A percentile compares a stretch with the other conserved stretches of the same genome.
Conservation (phyloP, 1,140 invertebrate genomes). For the Papilio helenus region DNA sequence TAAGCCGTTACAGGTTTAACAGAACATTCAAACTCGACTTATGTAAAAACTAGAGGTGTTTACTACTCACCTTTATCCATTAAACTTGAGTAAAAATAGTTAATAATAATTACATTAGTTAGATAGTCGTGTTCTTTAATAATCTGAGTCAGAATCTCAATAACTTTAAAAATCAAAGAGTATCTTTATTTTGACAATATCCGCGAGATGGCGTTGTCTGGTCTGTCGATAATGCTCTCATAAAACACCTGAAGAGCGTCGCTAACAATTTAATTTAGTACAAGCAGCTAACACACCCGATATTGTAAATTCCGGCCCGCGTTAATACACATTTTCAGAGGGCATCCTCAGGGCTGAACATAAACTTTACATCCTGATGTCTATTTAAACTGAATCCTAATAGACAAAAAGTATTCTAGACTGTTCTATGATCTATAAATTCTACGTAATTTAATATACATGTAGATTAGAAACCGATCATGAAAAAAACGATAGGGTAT, state of each 20-base stretch:
- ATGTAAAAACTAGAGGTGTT: too few relatives aligned
- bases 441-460: too few relatives aligned
- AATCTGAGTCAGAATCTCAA: too few relatives aligned
- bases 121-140: too few relatives aligned
- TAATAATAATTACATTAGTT: too few relatives aligned
- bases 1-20: too few relatives aligned
- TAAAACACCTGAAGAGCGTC: conserved; percentile 57
- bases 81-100: too few relatives aligned
- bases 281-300: conserved; percentile 59
- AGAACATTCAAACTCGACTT: too few relatives aligned
- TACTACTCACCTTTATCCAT: too few relatives aligned
- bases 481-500: too few relatives aligned
- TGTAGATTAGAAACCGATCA: too few relatives aligned
- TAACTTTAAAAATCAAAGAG: background rate
- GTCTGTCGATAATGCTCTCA: conserved; percentile 49
- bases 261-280: conserved; percentile 77
- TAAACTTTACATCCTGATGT: background rate
- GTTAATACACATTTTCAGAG: conserved; percentile 71
- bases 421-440: conserved; percentile 31
- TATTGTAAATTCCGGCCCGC: conserved; percentile 67
- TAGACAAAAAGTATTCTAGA: conserved; percentile 8
- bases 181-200: background rate
- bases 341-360: conserved; percentile 52
- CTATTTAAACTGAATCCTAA: background rate
- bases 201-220: conserved; percentile 13